A percentile compares a stretch with the other conserved stretches of the same genome.
Evolutionary conservation across 30 jellyfish, hydroid and myxozoan species (phyloP).

Genomic region (Aurelia aurita complex sp. Pacific): DNA sequence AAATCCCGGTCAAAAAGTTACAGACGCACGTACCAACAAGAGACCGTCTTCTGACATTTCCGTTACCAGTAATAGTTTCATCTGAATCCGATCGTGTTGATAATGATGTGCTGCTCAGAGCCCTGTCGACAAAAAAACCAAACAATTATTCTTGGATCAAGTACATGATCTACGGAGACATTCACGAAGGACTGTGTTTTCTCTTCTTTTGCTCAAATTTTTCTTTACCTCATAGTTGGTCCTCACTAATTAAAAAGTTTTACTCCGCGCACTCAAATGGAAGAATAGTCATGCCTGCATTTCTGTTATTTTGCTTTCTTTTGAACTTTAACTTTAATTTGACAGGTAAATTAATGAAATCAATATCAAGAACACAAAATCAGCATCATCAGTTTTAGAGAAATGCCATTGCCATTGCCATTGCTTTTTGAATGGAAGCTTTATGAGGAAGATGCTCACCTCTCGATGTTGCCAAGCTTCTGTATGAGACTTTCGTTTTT

Average conservation of each 20-base stretch:
- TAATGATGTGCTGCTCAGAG: conserved; percentile 63
- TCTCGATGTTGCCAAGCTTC: conserved; percentile 80
- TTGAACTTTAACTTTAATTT: too few species aligned
- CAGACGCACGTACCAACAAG: conserved; percentile 8
- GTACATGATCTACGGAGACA: too few species aligned
- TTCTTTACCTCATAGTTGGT: too few species aligned
- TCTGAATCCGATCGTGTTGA: conserved; percentile 61
- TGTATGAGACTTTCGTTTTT: conserved; percentile 71
- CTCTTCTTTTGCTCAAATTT: too few species aligned
- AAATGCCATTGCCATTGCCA: neutral
- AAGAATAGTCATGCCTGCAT: too few species aligned
- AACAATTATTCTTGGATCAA: too few species aligned
- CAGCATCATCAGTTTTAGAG: neutral
- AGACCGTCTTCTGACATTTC: conserved; percentile 22
- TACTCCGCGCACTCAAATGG: too few species aligned
- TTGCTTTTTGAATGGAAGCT: too few species aligned
- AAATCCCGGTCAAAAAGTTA: neutral
- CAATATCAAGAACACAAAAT: neutral
- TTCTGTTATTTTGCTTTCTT: too few species aligned
- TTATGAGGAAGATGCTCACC: conserved; percentile 29
- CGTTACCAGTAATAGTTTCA: conserved; percentile 37
- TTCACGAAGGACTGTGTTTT: too few species aligned
- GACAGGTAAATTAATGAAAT: too few species aligned
- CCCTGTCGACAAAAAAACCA: conserved; percentile 7
- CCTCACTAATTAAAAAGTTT: too few species aligned